Evolutionary conservation across 2,797 vertebrate species (phyloP).

Genomic region (Potorous gilbertii): DNA sequence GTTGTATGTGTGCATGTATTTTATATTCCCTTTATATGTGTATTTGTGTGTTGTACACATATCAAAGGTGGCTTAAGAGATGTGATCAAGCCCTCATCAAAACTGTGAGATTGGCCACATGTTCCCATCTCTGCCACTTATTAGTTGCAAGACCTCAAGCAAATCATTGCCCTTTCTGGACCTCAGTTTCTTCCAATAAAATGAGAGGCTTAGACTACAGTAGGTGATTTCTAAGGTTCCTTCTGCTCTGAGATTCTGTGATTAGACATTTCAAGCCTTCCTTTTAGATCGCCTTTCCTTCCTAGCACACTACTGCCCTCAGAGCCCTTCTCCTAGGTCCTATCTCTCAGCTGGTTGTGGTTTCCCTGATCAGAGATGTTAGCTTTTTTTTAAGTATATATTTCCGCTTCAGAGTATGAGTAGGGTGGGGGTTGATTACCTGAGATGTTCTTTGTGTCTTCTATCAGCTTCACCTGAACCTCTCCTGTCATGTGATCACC

Average conservation of each 20-base stretch:
- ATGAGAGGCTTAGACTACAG: not conserved
- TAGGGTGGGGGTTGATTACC: too few relatives aligned
- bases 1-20: too few relatives aligned
- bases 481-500: not conserved
- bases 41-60: not conserved
- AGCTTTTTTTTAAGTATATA: not conserved
- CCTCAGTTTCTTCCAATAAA: not conserved
- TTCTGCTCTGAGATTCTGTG: not conserved
- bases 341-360: not conserved
- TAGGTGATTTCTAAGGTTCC: not conserved
- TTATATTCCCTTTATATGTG: not conserved
- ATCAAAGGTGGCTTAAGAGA: not conserved
- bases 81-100: not conserved
- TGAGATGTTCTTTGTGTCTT: not conserved
- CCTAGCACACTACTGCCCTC: not conserved
- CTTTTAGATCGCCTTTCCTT: not conserved
- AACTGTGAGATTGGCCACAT: not conserved
- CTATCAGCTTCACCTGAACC: not conserved
- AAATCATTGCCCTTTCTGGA: not conserved
- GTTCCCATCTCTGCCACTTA: not conserved
- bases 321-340: not conserved
- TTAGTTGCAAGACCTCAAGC: not conserved
- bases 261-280: not conserved
- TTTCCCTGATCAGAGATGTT: not conserved
- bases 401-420: not conserved